Evolutionary conservation across 2,113 vertebrate genomes (phyloP).

Genomic region (Crotalus viridis): DNA sequence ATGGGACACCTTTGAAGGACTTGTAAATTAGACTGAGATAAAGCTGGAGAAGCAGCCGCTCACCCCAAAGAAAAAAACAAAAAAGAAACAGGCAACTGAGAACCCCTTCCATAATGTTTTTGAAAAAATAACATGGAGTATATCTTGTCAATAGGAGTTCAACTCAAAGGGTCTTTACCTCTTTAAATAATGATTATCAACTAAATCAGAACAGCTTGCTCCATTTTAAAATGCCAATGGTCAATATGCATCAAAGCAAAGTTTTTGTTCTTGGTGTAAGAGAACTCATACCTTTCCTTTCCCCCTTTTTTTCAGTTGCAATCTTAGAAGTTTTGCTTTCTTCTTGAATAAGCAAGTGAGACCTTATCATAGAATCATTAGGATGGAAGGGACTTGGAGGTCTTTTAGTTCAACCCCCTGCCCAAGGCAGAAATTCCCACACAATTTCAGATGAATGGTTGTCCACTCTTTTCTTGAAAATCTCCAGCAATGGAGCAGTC

Average conservation of each 20-base stretch:
- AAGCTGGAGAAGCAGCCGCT: neutral
- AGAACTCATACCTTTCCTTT: slow-evolving; percentile 37
- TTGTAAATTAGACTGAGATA: neutral
- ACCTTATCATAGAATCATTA: neutral
- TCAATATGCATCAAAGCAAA: neutral
- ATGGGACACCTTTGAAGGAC: neutral
- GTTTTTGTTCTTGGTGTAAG: slow-evolving; percentile 14
- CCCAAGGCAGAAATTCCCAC: too few relatives aligned
- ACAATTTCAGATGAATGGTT: too few relatives aligned
- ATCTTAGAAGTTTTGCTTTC: slow-evolving; percentile 41
- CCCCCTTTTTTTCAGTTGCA: slow-evolving; percentile 7
- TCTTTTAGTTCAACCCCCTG: too few relatives aligned
- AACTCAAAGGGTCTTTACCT: neutral
- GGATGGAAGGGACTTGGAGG: neutral
- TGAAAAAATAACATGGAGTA: neutral
- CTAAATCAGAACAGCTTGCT: neutral
- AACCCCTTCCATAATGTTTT: neutral
- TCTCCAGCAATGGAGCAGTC: too few relatives aligned
- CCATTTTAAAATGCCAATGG: neutral
- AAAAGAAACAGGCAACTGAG: neutral
- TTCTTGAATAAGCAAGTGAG: slow-evolving; percentile 10
- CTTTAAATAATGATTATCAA: neutral
- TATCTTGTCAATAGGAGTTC: neutral
- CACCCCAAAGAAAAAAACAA: neutral
- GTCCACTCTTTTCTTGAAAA: too few relatives aligned